phyloP scores from a whole-genome alignment of 2,888 invertebrate genomes.

The Lasioglossum calceatum region DNA sequence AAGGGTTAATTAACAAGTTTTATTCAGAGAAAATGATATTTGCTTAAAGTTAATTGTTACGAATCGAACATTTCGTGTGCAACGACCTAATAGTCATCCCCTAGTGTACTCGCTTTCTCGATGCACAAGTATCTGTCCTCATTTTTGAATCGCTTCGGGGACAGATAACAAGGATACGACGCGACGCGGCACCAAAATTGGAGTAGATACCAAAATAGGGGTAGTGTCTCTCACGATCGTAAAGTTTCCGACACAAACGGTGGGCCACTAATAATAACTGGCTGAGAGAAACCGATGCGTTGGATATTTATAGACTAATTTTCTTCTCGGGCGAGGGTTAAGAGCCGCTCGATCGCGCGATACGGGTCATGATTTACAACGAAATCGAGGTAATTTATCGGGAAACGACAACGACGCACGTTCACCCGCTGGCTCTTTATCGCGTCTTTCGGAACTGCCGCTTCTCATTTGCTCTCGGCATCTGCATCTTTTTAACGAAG shows the following conservation, averaged over 20 bases:
- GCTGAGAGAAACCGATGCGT: neutral
- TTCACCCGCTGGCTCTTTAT: neutral
- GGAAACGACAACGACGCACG: constrained; percentile 23
- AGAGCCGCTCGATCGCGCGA: constrained; percentile 6
- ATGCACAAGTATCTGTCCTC: neutral
- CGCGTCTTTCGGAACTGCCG: neutral
- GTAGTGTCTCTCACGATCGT: neutral
- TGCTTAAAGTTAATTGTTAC: too few relatives aligned
- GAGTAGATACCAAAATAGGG: constrained; percentile 7
- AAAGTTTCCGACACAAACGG: constrained; percentile 3
- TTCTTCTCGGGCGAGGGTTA: constrained; percentile 9
- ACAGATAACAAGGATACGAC: neutral
- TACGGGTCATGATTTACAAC: constrained; percentile 23
- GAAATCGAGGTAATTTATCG: constrained; percentile 51
- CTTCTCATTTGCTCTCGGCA: constrained; percentile 32
- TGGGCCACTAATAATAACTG: constrained; percentile 2
- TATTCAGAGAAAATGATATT: too few relatives aligned
- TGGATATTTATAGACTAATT: constrained; percentile 42
- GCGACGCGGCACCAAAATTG: neutral
- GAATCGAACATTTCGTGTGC: too few relatives aligned
- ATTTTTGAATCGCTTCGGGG: neutral
- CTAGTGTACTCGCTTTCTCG: neutral
- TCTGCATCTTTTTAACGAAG: constrained; percentile 61
- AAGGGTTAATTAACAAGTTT: too few relatives aligned
- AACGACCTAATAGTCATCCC: neutral